Base-by-base conservation (phyloP, 2,113 vertebrate genomes). In the Origma solitaria region DNA sequence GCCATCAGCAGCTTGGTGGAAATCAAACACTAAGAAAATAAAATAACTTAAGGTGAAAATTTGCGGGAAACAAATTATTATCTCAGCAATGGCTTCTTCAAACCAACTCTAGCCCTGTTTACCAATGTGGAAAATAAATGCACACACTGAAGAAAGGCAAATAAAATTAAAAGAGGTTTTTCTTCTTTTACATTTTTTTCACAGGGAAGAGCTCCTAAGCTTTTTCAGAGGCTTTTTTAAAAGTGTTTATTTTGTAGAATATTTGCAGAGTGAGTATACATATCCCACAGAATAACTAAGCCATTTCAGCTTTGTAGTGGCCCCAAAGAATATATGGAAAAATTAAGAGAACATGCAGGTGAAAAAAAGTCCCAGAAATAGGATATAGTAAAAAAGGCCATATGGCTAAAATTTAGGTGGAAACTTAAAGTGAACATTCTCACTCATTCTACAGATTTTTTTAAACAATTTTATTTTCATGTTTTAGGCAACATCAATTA, bases 1-100 rank as follows among this genome's bases (percentile, higher is more conserved):
- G 82, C 99, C 98, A 97, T 99, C 99, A 90, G 99, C 99, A 27
- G 99, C 99, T 98, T 99, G 99, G 97, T 99, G 99, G 96, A 99
- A 99, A 98, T 99, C 99, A 98, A 99, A 99, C 81, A 99, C 99
- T 99, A 98, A 58, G 66, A 94, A 97, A 95, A 96, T 81, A 98
- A 94, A 94, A 60, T 91, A 96, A 96, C 45, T 93, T 68, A 44
- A 75, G 58, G 62, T 75, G 58, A 54, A 91, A 78, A 68, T 31
- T 14, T 40, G 4, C 31, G 80, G 30, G 38, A 89, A 80, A 66
- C 15, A 56, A 89, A 70, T 58, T 18, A 38, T 22, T 18, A 0
- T 10, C 65, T 24, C 35, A 82, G 37, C 71, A 93, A 44, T 11
- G 5, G 73, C 73, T 85, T 90, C 51, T 49, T 71, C 21, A 66